Percentiles rank a stretch among this genome's conserved stretches.
phyloP scores from a whole-genome alignment of 2,888 invertebrate species.

The Drosophila melanocephala region DNA sequence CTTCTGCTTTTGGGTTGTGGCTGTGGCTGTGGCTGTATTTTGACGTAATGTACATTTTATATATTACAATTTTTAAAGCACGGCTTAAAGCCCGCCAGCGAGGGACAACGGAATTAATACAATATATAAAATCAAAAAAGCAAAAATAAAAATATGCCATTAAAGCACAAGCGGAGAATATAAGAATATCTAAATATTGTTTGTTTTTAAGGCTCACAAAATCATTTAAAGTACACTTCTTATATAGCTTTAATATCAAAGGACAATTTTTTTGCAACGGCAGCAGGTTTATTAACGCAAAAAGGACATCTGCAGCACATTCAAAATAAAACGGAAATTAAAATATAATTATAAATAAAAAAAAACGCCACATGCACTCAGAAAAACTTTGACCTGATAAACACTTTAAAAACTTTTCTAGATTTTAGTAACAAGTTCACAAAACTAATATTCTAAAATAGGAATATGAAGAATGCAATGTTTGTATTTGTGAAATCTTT shows the following conservation, averaged over 20 bases:
- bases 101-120: background rate
- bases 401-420: background rate
- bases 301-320: background rate
- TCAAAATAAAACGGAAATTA: background rate
- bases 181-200: background rate
- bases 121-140: background rate
- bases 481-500: background rate
- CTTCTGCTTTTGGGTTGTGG: background rate
- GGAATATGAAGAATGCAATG: too few relatives aligned
- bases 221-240: background rate
- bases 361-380: background rate
- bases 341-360: background rate
- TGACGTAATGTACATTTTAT: background rate
- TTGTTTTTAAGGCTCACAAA: background rate
- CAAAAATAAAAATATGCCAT: background rate
- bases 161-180: background rate
- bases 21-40: background rate
- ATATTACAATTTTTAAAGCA: slow-evolving; percentile 24
- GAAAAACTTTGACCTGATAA: background rate
- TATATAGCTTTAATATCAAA: background rate
- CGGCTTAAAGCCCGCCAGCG: slow-evolving; percentile 1
- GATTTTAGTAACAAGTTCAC: background rate
- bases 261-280: background rate
- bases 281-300: background rate
- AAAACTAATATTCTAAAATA: background rate